Evolutionary conservation across 2,113 vertebrate genomes (phyloP), one percentile per base, ranked within the genome.

Genomic region (Salvelinus alpinus): DNA sequence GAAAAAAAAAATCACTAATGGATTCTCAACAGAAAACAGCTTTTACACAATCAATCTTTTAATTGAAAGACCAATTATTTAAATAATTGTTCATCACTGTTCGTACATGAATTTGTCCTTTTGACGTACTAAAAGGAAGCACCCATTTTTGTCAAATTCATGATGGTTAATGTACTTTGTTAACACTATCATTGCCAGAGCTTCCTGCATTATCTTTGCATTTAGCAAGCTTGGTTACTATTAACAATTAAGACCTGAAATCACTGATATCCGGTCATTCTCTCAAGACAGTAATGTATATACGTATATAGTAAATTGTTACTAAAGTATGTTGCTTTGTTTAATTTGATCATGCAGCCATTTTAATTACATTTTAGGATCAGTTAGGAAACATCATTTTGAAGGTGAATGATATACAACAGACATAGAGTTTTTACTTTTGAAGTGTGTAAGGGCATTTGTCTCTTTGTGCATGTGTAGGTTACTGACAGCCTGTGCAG

Each of bases 1-100:
- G 92, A 91, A 90, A 93, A 93, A 94, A 91, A 90, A 93, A 93
- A 94, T 93, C 84, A 85, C 89, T 94, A 94, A 94, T 94, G 93
- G 93, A 92, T 94, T 93, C 90, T 91, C 88, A 89, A 88, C 90
- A 90, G 92, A 94, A 94, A 93, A 92, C 92, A 92, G 93, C 92
- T 93, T 93, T 93, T 92, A 92, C 86, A 91, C 92, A 92, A 93
- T 94, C 92, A 93, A 91, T 94, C 93, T 94, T 87, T 86, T 85
- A 88, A 92, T 84, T 92, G 90, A 89, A 90, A 88, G 89, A 87
- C 90, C 91, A 93, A 91, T 94, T 92, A 93, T 94, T 93, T 92
- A 92, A 93, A 91, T 94, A 93, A 94, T 93, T 93, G 92, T 94
- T 92, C 91, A 90, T 88, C 82, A 88, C 92, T 91, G 91, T 87